Evolutionary conservation across 1,140 invertebrate genomes (phyloP), one percentile per base, ranked within the genome.

Genomic region (Onthophagus taurus): DNA sequence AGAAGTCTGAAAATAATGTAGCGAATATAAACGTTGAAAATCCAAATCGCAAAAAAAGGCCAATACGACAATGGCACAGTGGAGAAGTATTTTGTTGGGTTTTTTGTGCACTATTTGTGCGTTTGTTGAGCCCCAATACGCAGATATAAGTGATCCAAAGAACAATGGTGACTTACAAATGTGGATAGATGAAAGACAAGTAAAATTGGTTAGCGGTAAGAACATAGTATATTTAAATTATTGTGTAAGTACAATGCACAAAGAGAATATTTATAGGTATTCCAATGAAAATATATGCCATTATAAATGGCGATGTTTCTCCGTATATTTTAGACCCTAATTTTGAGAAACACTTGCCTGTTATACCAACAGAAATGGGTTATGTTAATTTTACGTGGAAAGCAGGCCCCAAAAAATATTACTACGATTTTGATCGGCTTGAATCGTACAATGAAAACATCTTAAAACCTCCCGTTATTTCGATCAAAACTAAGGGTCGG

Each of bases 341-440:
- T 60, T 87, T 93, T 54, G 88, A 91, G 53, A 83, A 80, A 55
- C 84, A 89, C 61, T 65, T 93, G 38, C 88, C 88, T 34, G 77
- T 89, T 16, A 93, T 94, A 57, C 90, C 90, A 0, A 83, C 86
- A 11, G 89, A 93, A 71, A 85, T 92, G 21, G 80, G 80, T 31
- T 81, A 82, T 56, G 87, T 94, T 2, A 93, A 93, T 65, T 92
- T 94, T 57, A 93, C 89, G 5, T 93, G 89, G 89, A 85, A 83
- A 60, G 81, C 88, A 11, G 86, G 85, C 17, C 69, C 74, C 23
- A 87, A 85, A 63, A 83, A 84, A 58, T 93, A 92, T 67, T 79
- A 77, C 61, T 93, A 93, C 59, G 77, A 89, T 64, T 93, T 93
- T 63, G 85, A 89, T 63, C 74, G 77, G 31, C 67, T 94, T 34